These are phyloP conservation scores for Dascillus cervinus DNA, from an alignment of 2,888 invertebrate species.

Conservation along the genomic window DNA sequence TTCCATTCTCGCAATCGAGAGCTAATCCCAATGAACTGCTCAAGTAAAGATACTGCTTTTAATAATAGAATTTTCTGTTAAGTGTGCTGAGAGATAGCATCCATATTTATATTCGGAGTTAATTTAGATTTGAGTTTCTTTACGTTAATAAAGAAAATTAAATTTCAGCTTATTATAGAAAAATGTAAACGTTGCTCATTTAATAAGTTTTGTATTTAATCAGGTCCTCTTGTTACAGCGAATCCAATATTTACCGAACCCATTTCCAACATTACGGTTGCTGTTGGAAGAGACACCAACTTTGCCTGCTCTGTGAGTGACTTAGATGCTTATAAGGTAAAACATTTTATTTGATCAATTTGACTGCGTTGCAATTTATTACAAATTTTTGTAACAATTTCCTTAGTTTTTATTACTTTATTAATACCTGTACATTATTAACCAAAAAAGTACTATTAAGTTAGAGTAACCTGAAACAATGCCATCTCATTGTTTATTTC, in stretches of 20 bases:
- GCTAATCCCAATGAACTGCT: constrained; percentile 32
- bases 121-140: constrained; percentile 28
- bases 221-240: constrained; percentile 47
- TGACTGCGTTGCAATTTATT: too few species aligned
- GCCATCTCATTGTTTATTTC: too few species aligned
- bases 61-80: constrained; percentile 28
- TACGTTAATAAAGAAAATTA: constrained; percentile 19
- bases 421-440: too few species aligned
- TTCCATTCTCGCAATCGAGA: constrained; percentile 25
- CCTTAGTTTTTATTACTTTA: too few species aligned
- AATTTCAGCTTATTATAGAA: constrained; percentile 19
- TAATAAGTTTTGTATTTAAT: constrained; percentile 16
- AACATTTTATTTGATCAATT: too few species aligned
- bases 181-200: constrained; percentile 17
- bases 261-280: constrained; percentile 74
- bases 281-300: constrained; percentile 77
- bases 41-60: constrained; percentile 28
- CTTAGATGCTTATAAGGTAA: constrained; percentile 78
- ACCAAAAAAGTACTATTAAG: too few species aligned
- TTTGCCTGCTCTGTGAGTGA: constrained; percentile 77
- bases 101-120: constrained; percentile 31
- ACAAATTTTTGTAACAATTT: too few species aligned
- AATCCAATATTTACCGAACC: constrained; percentile 77
- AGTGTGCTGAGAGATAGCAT: constrained; percentile 25
- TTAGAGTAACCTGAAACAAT: too few species aligned